Evolutionary conservation across 1,140 invertebrate species (phyloP).

Genomic region (Hirudo medicinalis): DNA sequence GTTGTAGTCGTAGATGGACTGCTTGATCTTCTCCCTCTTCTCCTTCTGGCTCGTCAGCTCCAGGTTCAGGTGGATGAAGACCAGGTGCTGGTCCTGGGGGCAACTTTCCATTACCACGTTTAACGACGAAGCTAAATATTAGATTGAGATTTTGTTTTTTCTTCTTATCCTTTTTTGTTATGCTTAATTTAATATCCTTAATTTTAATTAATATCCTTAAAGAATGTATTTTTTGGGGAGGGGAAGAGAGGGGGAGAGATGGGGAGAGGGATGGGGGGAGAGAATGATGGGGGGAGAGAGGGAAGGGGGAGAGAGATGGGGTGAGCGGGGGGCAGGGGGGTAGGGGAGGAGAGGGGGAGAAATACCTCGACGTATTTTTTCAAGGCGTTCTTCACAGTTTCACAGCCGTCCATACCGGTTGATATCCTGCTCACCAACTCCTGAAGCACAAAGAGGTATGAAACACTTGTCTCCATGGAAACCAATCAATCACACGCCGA

Average conservation of each 20-base stretch:
- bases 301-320: too few species aligned
- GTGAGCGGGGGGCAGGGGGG: too few species aligned
- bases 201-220: neutral
- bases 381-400: neutral
- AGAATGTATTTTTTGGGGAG: neutral
- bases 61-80: conserved; percentile 6
- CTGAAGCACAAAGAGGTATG: neutral
- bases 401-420: neutral
- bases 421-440: neutral
- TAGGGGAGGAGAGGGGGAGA: too few species aligned
- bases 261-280: too few species aligned
- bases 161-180: too few species aligned
- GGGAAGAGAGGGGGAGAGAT: too few species aligned
- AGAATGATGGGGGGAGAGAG: too few species aligned
- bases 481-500: too few species aligned
- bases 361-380: conserved; percentile 8
- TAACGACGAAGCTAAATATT: too few species aligned
- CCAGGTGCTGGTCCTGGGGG: neutral
- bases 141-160: too few species aligned
- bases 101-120: neutral
- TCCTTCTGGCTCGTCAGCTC: neutral
- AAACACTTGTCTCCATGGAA: too few species aligned
- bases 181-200: too few species aligned
- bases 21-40: neutral
- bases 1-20: neutral